A percentile compares a stretch with the other conserved stretches of the same genome.
Evolutionary conservation across 53 echinoderm and acorn worm genomes (phyloP).

Genomic region (Echinarachnius parma): DNA sequence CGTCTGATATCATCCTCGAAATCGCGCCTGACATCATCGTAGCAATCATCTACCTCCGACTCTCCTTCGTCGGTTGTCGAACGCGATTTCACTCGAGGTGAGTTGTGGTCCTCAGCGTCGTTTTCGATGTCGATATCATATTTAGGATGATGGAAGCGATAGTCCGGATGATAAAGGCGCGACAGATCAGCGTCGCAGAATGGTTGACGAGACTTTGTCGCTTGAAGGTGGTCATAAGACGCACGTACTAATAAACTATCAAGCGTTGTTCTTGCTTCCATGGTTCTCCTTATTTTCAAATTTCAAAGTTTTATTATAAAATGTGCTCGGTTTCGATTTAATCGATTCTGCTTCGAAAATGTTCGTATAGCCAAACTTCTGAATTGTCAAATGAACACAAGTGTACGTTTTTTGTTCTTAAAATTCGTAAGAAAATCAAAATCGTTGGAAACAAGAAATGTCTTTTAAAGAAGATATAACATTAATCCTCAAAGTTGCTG

Average conservation of each 20-base stretch:
- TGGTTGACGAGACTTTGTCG: neutral
- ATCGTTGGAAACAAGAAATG: no score
- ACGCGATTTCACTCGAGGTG: neutral
- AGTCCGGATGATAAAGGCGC: conserved; percentile 1
- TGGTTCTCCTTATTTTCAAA: neutral
- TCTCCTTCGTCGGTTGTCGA: neutral
- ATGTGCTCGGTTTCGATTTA: neutral
- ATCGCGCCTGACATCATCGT: neutral
- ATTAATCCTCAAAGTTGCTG: no score
- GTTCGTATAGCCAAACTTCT: no score
- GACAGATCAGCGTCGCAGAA: neutral
- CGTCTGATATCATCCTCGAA: no score
- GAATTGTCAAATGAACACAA: no score
- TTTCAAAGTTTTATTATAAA: neutral
- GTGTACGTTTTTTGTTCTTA: no score
- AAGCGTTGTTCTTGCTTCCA: conserved; percentile 3
- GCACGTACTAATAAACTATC: neutral
- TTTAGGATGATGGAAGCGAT: neutral
- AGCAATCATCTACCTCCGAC: neutral
- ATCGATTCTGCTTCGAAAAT: no score
- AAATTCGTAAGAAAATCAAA: no score
- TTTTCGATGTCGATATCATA: neutral
- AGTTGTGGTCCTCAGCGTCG: neutral
- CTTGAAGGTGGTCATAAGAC: neutral
- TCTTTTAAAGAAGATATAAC: no score